Base-by-base conservation (phyloP, 23 tunicate species). In the Clavelina lepadiformis region DNA sequence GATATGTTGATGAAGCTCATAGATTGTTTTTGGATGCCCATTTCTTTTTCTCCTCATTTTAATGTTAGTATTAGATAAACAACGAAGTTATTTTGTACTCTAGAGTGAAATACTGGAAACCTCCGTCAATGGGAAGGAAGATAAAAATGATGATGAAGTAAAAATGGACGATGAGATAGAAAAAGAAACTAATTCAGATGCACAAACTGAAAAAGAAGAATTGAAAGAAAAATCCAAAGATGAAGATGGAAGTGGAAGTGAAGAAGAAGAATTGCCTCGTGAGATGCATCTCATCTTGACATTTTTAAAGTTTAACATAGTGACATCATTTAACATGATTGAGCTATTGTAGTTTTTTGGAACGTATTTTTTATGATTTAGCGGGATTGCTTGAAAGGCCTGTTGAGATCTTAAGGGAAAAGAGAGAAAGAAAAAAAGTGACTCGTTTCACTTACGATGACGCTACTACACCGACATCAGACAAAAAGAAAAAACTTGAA, bases 311-410 rank as follows among this genome's bases (percentile, higher is more conserved):
- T 54, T 22, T 54, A 7, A 18, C 60, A 13, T 8, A 13, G 60
- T 20, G 23, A 54, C 25, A 54, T 54, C 22, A 18, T 54, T 54
- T 54, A 7, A 13, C 7, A 22, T 54, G 22, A 54, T 13, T 18
- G 7, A 54, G 7, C 24, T 54, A 19, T 13, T 54, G 25, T 7
- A 41, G 49, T 41, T 41, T 8, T 41, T 41, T 41, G 49, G 11
- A 8, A 41, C 15, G 11, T 41, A 15, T 8, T 8, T 15, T 8
- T 41, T 41, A 28, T n/a, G 18, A 6, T 38, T n/a, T 38, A 79
- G 81, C 93, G 41, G 93, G 93, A 11, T 49, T 85, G 34, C 55
- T 85, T 0, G 93, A 85, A 38, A 68, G 82, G 6, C 93, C 93
- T 3, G 69, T 85, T 51, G 93, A 69, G 46, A 85, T 85, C 31